Evolutionary conservation across 1,140 invertebrate genomes (phyloP).

Genomic region (Gryon sp.): DNA sequence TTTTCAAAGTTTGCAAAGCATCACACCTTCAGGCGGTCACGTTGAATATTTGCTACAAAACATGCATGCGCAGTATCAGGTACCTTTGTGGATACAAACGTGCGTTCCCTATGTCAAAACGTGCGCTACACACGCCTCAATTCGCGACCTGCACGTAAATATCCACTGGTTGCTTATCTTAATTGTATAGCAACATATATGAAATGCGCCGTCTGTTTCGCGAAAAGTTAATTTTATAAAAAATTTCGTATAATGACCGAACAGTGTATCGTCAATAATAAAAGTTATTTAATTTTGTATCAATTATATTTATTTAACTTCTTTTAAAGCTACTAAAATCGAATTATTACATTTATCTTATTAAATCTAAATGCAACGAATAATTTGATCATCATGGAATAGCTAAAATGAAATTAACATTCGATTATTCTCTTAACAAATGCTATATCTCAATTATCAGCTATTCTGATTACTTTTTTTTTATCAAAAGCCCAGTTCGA

Average conservation of each 20-base stretch:
- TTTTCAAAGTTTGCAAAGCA: constrained; percentile 63
- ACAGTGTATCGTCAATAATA: too few species aligned
- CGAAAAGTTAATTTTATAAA: constrained; percentile 58
- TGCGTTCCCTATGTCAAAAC: constrained; percentile 46
- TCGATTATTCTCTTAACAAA: constrained; percentile 16
- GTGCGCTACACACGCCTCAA: constrained; percentile 22
- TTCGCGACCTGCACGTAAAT: constrained; percentile 64
- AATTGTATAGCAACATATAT: constrained; percentile 69
- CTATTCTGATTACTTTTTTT: neutral
- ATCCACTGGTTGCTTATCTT: constrained; percentile 69
- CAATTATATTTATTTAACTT: too few species aligned
- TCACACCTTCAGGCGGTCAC: constrained; percentile 66
- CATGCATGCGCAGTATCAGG: constrained; percentile 56
- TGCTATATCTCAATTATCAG: constrained; percentile 27
- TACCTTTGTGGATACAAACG: constrained; percentile 41
- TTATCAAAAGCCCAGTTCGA: neutral
- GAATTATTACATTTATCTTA: too few species aligned
- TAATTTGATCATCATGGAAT: too few species aligned
- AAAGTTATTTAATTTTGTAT: too few species aligned
- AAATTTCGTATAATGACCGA: constrained; percentile 64
- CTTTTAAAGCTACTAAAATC: too few species aligned
- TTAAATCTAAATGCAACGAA: too few species aligned
- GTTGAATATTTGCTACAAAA: constrained; percentile 64
- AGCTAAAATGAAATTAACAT: constrained; percentile 6
- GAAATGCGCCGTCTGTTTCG: constrained; percentile 53